Evolutionary conservation across 2,888 invertebrate genomes (phyloP).

Genomic region (Penaeus monodon): DNA sequence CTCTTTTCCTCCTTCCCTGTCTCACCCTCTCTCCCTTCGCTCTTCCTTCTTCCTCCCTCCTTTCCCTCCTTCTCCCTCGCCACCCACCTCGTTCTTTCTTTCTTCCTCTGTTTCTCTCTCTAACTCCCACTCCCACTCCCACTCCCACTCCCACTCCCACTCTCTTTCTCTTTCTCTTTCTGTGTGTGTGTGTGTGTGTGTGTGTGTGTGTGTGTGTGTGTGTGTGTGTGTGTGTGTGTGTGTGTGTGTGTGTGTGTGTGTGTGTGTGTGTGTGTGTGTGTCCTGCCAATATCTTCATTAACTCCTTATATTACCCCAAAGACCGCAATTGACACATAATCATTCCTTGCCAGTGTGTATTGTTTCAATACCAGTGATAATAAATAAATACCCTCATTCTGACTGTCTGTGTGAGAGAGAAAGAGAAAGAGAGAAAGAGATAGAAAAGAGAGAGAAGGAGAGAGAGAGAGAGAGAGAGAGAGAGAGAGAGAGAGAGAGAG

Average conservation of each 20-base stretch:
- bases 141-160: too few species aligned
- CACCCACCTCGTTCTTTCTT: background rate
- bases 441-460: too few species aligned
- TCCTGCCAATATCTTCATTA: background rate
- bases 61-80: background rate
- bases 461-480: too few species aligned
- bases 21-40: too few species aligned
- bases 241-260: conserved; percentile 4
- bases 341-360: too few species aligned
- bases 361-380: background rate
- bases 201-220: conserved; percentile 27
- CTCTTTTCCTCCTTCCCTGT: too few species aligned
- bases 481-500: background rate
- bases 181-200: conserved; percentile 20
- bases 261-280: conserved; percentile 16
- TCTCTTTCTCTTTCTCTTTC: background rate
- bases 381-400: background rate
- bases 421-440: too few species aligned
- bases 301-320: background rate
- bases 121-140: background rate
- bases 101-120: background rate
- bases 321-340: too few species aligned
- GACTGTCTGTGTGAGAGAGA: background rate
- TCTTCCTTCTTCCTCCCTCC: background rate
- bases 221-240: conserved; percentile 3